Conservation (phyloP, 2,888 invertebrate genomes). For the Drosophila flavopinicola region DNA sequence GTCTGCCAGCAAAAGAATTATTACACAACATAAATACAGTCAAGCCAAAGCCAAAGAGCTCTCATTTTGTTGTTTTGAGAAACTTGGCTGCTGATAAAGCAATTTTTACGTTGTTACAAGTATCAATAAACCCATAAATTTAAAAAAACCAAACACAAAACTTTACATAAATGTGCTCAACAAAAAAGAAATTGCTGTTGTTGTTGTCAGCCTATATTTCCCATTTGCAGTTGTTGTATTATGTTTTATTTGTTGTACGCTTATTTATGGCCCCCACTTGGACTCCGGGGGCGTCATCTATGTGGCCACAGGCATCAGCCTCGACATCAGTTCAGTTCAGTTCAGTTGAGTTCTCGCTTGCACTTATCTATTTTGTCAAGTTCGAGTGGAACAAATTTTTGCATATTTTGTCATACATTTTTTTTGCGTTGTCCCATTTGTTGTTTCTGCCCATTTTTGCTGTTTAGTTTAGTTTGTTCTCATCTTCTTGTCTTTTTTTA, state of each 20-base stretch:
- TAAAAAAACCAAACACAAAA: constrained; percentile 32
- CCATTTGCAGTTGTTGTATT: constrained; percentile 16
- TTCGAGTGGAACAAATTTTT: constrained; percentile 68
- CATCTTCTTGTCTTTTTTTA: neutral
- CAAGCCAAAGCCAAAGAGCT: neutral
- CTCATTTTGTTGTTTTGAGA: constrained; percentile 1
- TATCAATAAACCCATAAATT: constrained; percentile 77
- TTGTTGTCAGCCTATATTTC: constrained; percentile 36
- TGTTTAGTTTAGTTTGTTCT: constrained; percentile 24
- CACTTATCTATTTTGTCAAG: constrained; percentile 53
- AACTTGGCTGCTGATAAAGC: constrained; percentile 48
- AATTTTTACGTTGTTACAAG: constrained; percentile 36
- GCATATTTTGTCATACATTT: constrained; percentile 77
- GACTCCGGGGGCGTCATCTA: constrained; percentile 49
- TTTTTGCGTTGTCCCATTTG: constrained; percentile 31
- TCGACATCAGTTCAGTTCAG: neutral
- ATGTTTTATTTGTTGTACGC: constrained; percentile 37
- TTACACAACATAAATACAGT: no score
- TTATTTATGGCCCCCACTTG: constrained; percentile 34
- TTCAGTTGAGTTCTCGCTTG: constrained; percentile 3
- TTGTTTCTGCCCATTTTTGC: constrained; percentile 53
- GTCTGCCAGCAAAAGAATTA: neutral
- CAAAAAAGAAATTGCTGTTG: constrained; percentile 1
- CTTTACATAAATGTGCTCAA: constrained; percentile 24
- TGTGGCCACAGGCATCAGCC: constrained; percentile 32